A percentile compares a stretch with the other conserved stretches of the same genome.
phyloP scores from a whole-genome alignment of 2,113 vertebrate genomes.

The Otolemur garnettii region DNA sequence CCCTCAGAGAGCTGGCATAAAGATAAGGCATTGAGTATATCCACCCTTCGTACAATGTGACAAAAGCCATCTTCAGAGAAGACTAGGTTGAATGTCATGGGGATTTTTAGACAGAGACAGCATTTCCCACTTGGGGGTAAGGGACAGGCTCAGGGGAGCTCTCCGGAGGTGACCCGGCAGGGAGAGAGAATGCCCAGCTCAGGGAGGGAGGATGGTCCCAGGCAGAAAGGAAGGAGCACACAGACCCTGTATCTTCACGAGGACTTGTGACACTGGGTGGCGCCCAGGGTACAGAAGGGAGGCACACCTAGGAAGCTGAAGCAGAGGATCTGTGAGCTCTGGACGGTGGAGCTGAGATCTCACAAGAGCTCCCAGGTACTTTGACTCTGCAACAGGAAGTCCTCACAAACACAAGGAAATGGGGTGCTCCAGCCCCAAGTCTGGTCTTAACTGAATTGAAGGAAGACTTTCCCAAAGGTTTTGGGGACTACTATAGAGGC shows the following conservation, averaged over 20 bases:
- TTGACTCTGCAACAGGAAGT: neutral
- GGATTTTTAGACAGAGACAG: neutral
- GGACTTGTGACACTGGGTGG: neutral
- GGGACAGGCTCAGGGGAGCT: neutral
- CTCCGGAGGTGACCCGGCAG: neutral
- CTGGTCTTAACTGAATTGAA: neutral
- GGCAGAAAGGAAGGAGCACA: neutral
- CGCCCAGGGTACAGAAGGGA: neutral
- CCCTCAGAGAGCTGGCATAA: neutral
- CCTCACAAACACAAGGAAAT: neutral
- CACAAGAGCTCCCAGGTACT: neutral
- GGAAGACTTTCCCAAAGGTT: neutral
- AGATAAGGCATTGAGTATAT: neutral
- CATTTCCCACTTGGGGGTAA: neutral
- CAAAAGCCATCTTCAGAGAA: neutral
- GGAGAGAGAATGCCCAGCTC: neutral
- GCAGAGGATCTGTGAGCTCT: neutral
- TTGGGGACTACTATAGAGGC: neutral
- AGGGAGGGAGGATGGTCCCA: neutral
- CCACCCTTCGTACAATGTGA: neutral
- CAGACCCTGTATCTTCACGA: neutral
- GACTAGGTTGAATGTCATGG: too few species aligned
- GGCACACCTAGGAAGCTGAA: neutral
- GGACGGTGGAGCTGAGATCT: accelerated
- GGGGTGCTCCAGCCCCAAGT: neutral